Conservation (phyloP, 2,888 invertebrate species). For the Lamellibrachia satsuma region DNA sequence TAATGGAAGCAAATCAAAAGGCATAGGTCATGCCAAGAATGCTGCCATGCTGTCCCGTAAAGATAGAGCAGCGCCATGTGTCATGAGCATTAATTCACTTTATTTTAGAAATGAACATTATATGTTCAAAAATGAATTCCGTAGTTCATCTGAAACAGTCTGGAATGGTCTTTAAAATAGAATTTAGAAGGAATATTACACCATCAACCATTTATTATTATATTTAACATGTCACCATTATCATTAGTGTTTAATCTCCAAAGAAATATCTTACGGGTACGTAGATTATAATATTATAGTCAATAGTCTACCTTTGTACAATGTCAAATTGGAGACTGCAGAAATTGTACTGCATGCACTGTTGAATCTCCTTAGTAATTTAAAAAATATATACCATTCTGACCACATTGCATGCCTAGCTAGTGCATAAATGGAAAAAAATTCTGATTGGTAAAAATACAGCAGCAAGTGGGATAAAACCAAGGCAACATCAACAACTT, state of each 20-base stretch:
- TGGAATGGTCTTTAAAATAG: not conserved
- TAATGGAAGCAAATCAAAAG: too few relatives aligned
- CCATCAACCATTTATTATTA: not conserved
- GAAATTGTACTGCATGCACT: not conserved
- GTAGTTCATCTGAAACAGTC: too few relatives aligned
- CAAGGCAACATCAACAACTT: not conserved
- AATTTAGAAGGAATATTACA: not conserved
- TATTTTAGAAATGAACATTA: too few relatives aligned
- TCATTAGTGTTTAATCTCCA: not conserved
- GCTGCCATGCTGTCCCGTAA: too few relatives aligned
- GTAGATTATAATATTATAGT: not conserved
- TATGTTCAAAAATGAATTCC: too few relatives aligned
- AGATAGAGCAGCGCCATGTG: too few relatives aligned
- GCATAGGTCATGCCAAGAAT: too few relatives aligned
- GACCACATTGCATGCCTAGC: not conserved
- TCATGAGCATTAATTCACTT: too few relatives aligned
- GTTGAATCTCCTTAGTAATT: not conserved
- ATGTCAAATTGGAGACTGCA: not conserved
- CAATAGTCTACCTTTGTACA: not conserved
- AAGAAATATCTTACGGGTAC: not conserved
- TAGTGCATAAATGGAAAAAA: not conserved
- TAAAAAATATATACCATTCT: not conserved
- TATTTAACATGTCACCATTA: not conserved
- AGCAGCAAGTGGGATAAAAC: not conserved
- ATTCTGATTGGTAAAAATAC: not conserved